These are phyloP conservation scores for Phrixothrix hirtus DNA, from an alignment of 2,888 invertebrate genomes.

Conservation along the genomic window DNA sequence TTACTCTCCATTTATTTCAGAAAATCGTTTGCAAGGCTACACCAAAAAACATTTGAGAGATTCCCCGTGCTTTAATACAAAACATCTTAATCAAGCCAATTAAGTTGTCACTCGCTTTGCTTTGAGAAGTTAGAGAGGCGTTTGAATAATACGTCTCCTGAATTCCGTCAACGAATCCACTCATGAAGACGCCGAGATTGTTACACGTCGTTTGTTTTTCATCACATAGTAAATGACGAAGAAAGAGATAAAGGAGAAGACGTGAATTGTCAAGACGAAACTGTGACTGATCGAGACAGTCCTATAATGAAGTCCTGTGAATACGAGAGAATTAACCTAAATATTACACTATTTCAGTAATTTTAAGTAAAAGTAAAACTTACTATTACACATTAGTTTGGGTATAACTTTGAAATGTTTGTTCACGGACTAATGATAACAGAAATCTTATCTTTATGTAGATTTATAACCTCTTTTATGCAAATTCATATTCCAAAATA, in stretches of 20 bases:
- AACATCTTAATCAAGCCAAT: constrained; percentile 25
- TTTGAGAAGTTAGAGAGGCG: constrained; percentile 19
- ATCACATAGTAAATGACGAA: not conserved
- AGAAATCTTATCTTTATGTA: no score
- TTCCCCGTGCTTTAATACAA: constrained; percentile 13
- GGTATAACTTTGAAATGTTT: no score
- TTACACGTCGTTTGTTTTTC: not conserved
- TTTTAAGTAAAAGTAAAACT: no score
- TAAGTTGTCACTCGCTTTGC: constrained; percentile 25
- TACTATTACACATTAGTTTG: no score
- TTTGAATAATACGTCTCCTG: constrained; percentile 24
- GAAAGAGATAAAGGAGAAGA: not conserved
- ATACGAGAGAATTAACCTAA: no score
- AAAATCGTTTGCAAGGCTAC: constrained; percentile 6
- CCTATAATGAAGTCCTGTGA: no score
- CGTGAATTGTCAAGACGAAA: not conserved
- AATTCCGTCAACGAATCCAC: constrained; percentile 18
- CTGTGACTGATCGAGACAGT: no score
- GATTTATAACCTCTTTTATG: no score
- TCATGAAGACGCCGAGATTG: constrained; percentile 2
- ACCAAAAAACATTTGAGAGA: constrained; percentile 3
- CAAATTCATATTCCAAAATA: no score
- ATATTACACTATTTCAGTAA: no score
- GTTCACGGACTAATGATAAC: no score
- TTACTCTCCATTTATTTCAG: not conserved